Base-by-base conservation (phyloP, 1,140 invertebrate species). In the Lasaia peninsularis region DNA sequence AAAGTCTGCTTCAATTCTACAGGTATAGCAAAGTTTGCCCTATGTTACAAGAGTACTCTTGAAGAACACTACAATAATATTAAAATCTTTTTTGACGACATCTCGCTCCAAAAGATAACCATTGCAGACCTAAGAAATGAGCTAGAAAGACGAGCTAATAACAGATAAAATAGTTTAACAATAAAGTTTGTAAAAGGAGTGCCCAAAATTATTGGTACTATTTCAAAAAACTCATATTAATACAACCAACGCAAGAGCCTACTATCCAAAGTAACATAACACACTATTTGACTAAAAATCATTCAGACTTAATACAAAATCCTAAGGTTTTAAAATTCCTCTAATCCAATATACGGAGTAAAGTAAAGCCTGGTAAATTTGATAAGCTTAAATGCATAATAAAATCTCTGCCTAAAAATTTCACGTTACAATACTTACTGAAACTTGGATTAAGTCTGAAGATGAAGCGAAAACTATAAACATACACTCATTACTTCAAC, bases 381-480 rank as follows among this genome's bases (percentile, higher is more conserved):
- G 52, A 53, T 35, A 32, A 53, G 35, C 34, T 53, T 8, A 37
- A 18, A 37, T 53, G 52, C 16, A 16, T 18, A 14, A 35, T 53
- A 34, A 6, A 51, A 11, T 34, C 32, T 1, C 10, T 34, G 32
- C 7, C 32, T n/a, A 34, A 34, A 34, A 2, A 34, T 9, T 34
- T n/a, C 61, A 63, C 44, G 11, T 59, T 5, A 59, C 59, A 14
- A 21, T 59, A 28, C 49, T 63, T 2, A 14, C 56, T 2, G 62
- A 63, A 44, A 63, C 62, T 1, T 63, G 62, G 62, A 56, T 63
- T 7, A 59, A 58, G 56, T 37, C 28, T 24, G 57, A 63, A 11
- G 49, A 48, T 9, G 61, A 63, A 44, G 56, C 62, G 11, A 52
- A 44, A 16, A 48, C 8, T 62, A 8, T 11, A 11, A 4, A 35